Conservation (phyloP, 2,113 vertebrate species). For the Oplegnathus fasciatus region DNA sequence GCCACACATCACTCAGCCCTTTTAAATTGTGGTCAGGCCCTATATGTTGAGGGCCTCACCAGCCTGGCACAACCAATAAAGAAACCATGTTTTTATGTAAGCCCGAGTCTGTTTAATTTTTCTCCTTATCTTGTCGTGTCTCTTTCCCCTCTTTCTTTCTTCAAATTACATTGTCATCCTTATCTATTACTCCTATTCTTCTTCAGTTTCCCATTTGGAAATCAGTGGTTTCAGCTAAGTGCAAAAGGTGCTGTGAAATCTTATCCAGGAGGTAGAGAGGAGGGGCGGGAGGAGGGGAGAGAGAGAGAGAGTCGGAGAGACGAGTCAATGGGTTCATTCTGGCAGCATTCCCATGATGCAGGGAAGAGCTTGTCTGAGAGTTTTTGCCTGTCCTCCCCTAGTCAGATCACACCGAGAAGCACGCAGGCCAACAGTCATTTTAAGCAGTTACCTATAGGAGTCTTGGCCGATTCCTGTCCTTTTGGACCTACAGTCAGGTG, state of each 20-base stretch:
- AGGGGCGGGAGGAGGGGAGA: not conserved
- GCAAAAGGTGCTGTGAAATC: constrained; percentile 79
- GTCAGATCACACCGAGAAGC: constrained; percentile 22
- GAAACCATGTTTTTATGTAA: constrained; percentile 77
- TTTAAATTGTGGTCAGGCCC: constrained; percentile 63
- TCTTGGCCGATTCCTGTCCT: not conserved
- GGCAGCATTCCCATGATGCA: constrained; percentile 80
- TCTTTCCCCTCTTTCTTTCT: not conserved
- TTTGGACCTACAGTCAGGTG: not conserved
- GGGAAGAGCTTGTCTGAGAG: constrained; percentile 32
- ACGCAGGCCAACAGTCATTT: not conserved
- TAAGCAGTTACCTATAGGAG: not conserved
- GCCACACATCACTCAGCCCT: constrained; percentile 61
- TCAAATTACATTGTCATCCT: constrained; percentile 39
- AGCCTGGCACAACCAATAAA: constrained; percentile 80
- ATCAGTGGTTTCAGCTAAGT: constrained; percentile 76
- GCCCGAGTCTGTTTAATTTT: constrained; percentile 34
- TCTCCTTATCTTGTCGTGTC: not conserved
- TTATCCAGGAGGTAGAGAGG: constrained; percentile 50
- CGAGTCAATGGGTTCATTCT: constrained; percentile 80
- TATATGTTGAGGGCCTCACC: constrained; percentile 55
- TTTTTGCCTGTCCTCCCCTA: constrained; percentile 12
- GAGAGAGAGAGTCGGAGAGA: constrained; percentile 36
- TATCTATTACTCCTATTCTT: constrained; percentile 23
- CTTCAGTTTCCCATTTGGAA: constrained; percentile 51